Base-by-base conservation (phyloP, 1,140 invertebrate genomes). In the Leptinotarsa texana region DNA sequence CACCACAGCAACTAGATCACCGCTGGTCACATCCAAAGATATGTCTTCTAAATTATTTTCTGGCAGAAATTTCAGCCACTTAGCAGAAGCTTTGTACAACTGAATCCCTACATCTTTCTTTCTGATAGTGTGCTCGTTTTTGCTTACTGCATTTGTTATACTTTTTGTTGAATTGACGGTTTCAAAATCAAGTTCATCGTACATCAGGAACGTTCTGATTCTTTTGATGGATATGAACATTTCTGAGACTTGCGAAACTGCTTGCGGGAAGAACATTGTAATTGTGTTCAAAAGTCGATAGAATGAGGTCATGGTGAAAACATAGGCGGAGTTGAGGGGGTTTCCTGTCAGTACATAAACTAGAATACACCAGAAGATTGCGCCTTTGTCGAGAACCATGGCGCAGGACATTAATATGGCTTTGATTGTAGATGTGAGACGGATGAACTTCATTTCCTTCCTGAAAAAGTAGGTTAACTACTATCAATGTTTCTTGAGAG, bases 361-460 rank as follows among this genome's bases (percentile, higher is more conserved):
- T 21, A 94, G 80, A 74, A 96, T 88, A 8, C 91, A 93, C 73
- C 93, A 85, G 81, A 95, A 95, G 62, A 95, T 88, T 21, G 93
- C 90, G 17, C 94, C 86, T 79, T 93, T 90, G 0, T 93, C 89
- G 24, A 91, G 87, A 79, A 92, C 93, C 83, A 91, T 89, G 61
- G 92, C 91, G 74, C 92, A 91, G 1, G 91, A 92, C 78, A 93
- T 86, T 61, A 93, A 89, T 1, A 94, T 85, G 8, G 91, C 93
- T 47, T 91, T 89, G 8, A 94, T 89, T 73, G 90, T 90, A n/a
- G 80, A 82, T 27, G 77, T 76, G 11, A 61, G 71, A 18, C 77
- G 67, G 17, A 83, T 76, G 3, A 74, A 69, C 75, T 79, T 76
- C 24, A 83, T 81, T 75, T 83, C 82, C 21, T 62, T 75, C 57